Evolutionary conservation across 2,797 vertebrate species (phyloP).

Genomic region (Sebastes matsubarae): DNA sequence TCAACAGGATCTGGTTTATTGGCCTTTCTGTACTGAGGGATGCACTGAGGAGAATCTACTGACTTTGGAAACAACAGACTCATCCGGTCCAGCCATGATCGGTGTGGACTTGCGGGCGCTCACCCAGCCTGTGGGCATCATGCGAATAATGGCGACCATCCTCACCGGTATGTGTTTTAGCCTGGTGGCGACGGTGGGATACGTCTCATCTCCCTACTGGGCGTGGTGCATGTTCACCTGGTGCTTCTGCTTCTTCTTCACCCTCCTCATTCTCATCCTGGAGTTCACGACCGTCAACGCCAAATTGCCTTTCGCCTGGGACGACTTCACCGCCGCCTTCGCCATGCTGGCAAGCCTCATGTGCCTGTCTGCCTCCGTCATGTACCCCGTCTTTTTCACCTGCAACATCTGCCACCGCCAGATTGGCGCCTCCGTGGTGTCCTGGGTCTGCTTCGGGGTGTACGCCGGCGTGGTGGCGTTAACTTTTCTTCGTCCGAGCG

Average conservation of each 20-base stretch:
- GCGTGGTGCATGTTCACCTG: constrained; percentile 92
- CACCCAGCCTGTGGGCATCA: constrained; percentile 75
- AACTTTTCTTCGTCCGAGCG: constrained; percentile 73
- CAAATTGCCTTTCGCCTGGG: constrained; percentile 87
- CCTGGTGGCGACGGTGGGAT: constrained; percentile 75
- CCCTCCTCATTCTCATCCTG: constrained; percentile 83
- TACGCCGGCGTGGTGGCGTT: constrained; percentile 82
- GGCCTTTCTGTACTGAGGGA: background rate
- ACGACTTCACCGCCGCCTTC: constrained; percentile 88
- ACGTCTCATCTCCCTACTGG: constrained; percentile 51
- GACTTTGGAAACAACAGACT: constrained; percentile 5
- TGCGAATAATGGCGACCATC: constrained; percentile 78
- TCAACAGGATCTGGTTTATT: background rate
- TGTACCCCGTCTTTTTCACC: constrained; percentile 82
- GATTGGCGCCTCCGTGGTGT: constrained; percentile 80
- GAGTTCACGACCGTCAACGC: constrained; percentile 82
- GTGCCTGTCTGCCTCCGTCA: constrained; percentile 83
- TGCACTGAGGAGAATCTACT: background rate
- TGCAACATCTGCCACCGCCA: constrained; percentile 48
- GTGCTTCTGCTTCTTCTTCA: constrained; percentile 87
- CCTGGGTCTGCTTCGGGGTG: constrained; percentile 81
- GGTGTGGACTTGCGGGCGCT: constrained; percentile 67
- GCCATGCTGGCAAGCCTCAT: constrained; percentile 86
- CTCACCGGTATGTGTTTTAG: constrained; percentile 84
- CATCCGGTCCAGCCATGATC: constrained; percentile 23